phyloP scores from a whole-genome alignment of 2,113 vertebrate genomes.

The Phylloscopus whistleri region DNA sequence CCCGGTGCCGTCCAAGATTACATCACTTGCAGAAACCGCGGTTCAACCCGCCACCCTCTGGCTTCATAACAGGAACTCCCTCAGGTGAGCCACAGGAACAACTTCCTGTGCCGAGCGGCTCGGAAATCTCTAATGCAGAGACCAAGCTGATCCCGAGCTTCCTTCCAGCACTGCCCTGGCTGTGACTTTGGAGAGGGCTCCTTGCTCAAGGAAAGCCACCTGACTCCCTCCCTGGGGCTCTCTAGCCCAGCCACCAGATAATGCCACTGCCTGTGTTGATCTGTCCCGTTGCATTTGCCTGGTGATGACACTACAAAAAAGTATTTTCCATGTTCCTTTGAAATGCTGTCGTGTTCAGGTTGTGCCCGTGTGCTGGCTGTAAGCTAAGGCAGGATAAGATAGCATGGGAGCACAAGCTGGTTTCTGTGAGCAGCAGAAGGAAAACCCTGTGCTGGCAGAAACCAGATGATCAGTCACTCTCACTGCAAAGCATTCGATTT shows the following conservation, averaged over 20 bases:
- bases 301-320: neutral
- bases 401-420: neutral
- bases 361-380: neutral
- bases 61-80: conserved; percentile 79
- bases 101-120: conserved; percentile 69
- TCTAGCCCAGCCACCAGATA: neutral
- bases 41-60: conserved; percentile 60
- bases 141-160: conserved; percentile 56
- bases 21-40: conserved; percentile 71
- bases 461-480: neutral
- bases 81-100: conserved; percentile 77
- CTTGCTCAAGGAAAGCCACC: conserved; percentile 3
- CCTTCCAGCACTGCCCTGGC: conserved; percentile 74
- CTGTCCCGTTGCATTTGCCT: neutral
- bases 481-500: neutral
- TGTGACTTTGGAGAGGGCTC: conserved; percentile 49
- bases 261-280: neutral
- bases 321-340: neutral
- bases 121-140: conserved; percentile 71
- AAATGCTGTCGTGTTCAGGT: neutral
- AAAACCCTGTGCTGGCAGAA: neutral
- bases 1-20: conserved; percentile 63
- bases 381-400: neutral
- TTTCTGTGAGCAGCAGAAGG: neutral
- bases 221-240: conserved; percentile 17